phyloP scores from a whole-genome alignment of 2,888 invertebrate genomes.

The Xestia xanthographa region DNA sequence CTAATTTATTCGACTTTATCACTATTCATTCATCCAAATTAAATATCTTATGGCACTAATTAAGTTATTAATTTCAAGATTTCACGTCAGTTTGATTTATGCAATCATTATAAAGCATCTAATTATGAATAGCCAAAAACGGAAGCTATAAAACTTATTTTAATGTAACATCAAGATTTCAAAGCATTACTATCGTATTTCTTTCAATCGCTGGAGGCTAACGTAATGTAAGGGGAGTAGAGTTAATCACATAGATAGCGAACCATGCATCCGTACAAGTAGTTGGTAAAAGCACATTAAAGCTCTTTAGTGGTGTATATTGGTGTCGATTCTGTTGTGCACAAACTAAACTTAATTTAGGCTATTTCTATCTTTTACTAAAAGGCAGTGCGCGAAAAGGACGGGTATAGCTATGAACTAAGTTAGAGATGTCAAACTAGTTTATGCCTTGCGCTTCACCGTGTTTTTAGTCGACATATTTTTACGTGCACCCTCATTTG shows the following conservation, averaged over 20 bases:
- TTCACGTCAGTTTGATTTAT: conserved; percentile 2
- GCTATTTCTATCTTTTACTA: too few relatives aligned
- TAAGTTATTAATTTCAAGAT: neutral
- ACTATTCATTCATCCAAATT: neutral
- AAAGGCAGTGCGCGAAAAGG: too few relatives aligned
- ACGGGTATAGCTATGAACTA: too few relatives aligned
- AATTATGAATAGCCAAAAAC: neutral
- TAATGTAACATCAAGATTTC: conserved; percentile 29
- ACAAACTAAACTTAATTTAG: too few relatives aligned
- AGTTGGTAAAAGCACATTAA: conserved; percentile 9
- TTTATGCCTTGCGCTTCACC: too few relatives aligned
- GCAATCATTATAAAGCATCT: neutral
- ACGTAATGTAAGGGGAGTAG: neutral
- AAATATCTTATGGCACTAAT: conserved; percentile 5
- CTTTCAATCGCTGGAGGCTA: conserved; percentile 28
- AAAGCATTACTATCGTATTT: conserved; percentile 24
- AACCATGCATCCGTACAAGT: neutral
- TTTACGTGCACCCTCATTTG: too few relatives aligned
- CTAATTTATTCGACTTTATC: neutral
- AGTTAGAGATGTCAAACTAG: too few relatives aligned
- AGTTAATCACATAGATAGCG: conserved; percentile 19
- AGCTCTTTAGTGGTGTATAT: too few relatives aligned
- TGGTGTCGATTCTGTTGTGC: too few relatives aligned
- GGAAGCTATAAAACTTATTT: conserved; percentile 37
- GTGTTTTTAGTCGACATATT: too few relatives aligned